These are phyloP conservation scores for Apamea anceps DNA, from an alignment of 2,888 invertebrate species.

Conservation along the genomic window DNA sequence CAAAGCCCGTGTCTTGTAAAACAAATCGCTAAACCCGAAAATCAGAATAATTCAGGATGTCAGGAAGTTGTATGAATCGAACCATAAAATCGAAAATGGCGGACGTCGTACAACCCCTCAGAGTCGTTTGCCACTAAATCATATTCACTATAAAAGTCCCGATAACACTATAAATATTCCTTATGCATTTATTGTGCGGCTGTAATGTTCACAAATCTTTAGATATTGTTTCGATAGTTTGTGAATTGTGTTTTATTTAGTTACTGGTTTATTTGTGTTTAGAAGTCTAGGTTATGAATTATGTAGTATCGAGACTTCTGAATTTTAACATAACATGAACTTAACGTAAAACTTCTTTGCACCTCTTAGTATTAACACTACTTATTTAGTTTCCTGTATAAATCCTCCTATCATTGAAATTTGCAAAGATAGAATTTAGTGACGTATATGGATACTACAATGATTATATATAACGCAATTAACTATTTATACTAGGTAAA, in stretches of 20 bases:
- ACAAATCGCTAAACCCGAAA: constrained; percentile 58
- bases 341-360: not conserved
- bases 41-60: constrained; percentile 76
- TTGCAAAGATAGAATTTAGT: not conserved
- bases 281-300: not conserved
- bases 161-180: constrained; percentile 87
- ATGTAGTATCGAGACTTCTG: not conserved
- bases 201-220: constrained; percentile 80
- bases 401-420: not conserved
- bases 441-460: not conserved
- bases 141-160: constrained; percentile 86
- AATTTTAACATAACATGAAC: not conserved
- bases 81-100: constrained; percentile 88
- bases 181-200: constrained; percentile 82
- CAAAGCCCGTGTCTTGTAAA: constrained; percentile 36
- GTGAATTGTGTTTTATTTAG: not conserved
- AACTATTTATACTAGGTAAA: no score
- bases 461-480: not conserved
- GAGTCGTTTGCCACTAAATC: constrained; percentile 85
- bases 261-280: not conserved
- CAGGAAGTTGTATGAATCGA: constrained; percentile 69
- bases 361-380: not conserved
- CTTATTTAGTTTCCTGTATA: not conserved
- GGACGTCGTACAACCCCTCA: constrained; percentile 78
- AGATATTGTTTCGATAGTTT: constrained; percentile 33